phyloP scores from a whole-genome alignment of 2,888 invertebrate species.

The Phymatocera aterrima region DNA sequence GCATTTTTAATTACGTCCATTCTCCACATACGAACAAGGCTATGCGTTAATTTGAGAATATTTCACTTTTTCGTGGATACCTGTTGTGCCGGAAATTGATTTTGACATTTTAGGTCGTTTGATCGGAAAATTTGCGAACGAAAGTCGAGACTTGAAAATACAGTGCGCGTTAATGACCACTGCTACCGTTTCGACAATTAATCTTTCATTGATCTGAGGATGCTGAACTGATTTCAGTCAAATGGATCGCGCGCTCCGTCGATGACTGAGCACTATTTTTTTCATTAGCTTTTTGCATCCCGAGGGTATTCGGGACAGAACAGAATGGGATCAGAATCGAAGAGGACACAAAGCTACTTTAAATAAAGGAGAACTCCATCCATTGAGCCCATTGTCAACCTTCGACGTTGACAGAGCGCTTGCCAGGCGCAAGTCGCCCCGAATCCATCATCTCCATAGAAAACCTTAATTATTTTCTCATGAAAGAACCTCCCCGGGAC shows the following conservation, averaged over 20 bases:
- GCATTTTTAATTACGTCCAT: conserved; percentile 1
- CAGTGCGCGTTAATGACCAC: not conserved
- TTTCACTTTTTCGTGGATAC: not conserved
- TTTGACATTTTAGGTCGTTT: not conserved
- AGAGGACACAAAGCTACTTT: conserved; percentile 74
- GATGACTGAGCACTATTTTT: conserved; percentile 65
- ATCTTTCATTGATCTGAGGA: conserved; percentile 27
- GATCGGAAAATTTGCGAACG: not conserved
- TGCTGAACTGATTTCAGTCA: conserved; percentile 31
- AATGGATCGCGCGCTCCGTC: conserved; percentile 41
- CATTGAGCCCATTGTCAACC: conserved; percentile 74
- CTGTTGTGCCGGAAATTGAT: not conserved
- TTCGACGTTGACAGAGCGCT: conserved; percentile 74
- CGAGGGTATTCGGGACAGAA: conserved; percentile 49
- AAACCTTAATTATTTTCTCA: conserved; percentile 75
- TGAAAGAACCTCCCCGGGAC: conserved; percentile 67
- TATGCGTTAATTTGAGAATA: not conserved
- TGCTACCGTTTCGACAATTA: conserved; percentile 10
- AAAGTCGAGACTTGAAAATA: not conserved
- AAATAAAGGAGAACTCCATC: conserved; percentile 74
- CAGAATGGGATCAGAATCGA: conserved; percentile 56
- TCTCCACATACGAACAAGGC: not conserved
- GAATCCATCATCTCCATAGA: conserved; percentile 74
- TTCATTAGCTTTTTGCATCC: conserved; percentile 59
- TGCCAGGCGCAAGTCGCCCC: conserved; percentile 63